Conservation (phyloP, 2,888 invertebrate species). For the Tipula lateralis region DNA sequence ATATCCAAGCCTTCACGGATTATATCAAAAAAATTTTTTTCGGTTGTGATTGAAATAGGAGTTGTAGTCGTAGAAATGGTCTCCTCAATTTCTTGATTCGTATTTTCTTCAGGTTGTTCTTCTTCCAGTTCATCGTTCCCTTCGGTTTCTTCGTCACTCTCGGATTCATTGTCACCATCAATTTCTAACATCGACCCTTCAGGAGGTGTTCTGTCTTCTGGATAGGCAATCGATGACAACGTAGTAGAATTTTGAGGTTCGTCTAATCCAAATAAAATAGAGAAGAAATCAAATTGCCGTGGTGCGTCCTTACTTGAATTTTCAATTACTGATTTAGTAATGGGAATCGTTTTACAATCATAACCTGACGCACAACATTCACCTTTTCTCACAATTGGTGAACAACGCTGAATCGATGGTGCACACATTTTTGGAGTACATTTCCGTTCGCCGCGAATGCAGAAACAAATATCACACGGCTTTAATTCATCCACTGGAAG, state of each 20-base stretch:
- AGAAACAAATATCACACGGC: slow-evolving; percentile 73
- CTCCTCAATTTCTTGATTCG: not conserved
- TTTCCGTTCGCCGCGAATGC: slow-evolving; percentile 64
- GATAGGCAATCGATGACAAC: not conserved
- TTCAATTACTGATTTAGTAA: not conserved
- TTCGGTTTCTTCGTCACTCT: not conserved
- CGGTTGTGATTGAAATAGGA: slow-evolving; percentile 33
- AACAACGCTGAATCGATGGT: slow-evolving; percentile 68
- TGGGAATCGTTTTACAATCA: slow-evolving; percentile 54
- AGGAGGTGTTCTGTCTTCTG: not conserved
- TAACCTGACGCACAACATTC: slow-evolving; percentile 83
- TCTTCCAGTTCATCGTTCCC: not conserved
- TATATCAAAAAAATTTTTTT: slow-evolving; percentile 45
- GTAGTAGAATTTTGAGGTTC: slow-evolving; percentile 33
- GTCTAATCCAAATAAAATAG: slow-evolving; percentile 45
- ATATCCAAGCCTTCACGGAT: slow-evolving; percentile 46
- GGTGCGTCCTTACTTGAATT: not conserved
- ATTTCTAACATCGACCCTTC: not conserved
- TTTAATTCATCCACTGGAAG: slow-evolving; percentile 51
- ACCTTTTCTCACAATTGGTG: slow-evolving; percentile 67
- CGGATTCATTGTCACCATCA: not conserved
- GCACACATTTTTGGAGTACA: slow-evolving; percentile 75
- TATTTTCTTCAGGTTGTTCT: not conserved
- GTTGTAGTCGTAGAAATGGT: not conserved
- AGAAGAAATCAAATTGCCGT: slow-evolving; percentile 46